Base-by-base conservation (phyloP, 92 coral and sea anemone genomes). In the Palythoa grandiflora region DNA sequence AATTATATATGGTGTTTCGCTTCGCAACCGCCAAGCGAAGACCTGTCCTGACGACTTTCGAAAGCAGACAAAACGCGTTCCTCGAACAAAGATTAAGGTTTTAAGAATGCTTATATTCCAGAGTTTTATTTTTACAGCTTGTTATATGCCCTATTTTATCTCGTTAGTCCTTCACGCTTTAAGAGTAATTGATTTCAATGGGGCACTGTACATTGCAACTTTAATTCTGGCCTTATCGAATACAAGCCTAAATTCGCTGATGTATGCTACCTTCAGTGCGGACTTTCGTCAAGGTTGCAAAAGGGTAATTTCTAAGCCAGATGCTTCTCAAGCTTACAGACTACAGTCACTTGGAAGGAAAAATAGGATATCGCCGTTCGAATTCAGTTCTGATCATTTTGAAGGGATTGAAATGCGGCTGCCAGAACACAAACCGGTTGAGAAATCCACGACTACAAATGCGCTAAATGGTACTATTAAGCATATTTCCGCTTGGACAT, bases 241-340 rank as follows among this genome's bases (percentile, higher is more conserved):
- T 72, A 89, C 94, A 6, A 91, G 92, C 0, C 74, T 94, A 19
- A 96, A 94, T 72, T 96, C 96, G 15, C 59, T 93, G 37, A 90
- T 94, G n/a, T 96, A 96, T 61, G 90, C 96, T 50, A 61, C 95
- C 0, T 96, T 96, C 91, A 96, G 93, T 50, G 94, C 92, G 21
- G 98, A 96, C 80, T 96, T 96, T 87, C 95, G 98, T 8, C 96
- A 93, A 28, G 98, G 98, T 48, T 96, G 98, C 68, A 94, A 95
- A 50, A 84, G 96, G 40, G 96, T 96, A 2, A 88, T 97, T 71
- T 92, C 93, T 57, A 97, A 97, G 84, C 98, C 96, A 70, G 99
- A 97, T 59, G 78, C 99, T 1, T 97, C 99, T 9, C 95, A 90
- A 88, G 99, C 99, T 0, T 97, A 97, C 75, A 77, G 98, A 36